phyloP scores from a whole-genome alignment of 1,140 invertebrate genomes.

The Drosophila sechellia region DNA sequence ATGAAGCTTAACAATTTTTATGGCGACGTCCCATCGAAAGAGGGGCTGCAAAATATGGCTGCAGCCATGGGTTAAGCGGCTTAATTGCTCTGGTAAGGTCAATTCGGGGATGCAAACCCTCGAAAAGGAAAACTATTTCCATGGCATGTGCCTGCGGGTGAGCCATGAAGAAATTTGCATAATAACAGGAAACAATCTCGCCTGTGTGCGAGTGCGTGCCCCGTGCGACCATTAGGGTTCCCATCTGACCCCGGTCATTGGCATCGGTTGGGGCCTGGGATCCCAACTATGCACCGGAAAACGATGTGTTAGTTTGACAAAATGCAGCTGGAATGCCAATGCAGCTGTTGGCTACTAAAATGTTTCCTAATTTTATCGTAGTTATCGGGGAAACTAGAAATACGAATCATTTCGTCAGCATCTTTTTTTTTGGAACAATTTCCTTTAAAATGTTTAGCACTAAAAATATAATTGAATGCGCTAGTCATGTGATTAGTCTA shows the following conservation, averaged over 20 bases:
- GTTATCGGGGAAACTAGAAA: too few relatives aligned
- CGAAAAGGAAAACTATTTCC: constrained; percentile 47
- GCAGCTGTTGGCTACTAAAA: too few relatives aligned
- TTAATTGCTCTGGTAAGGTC: constrained; percentile 77
- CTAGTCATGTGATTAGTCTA: too few relatives aligned
- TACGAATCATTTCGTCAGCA: too few relatives aligned
- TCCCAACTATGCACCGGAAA: constrained; percentile 59
- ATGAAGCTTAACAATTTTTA: constrained; percentile 64
- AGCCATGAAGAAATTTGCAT: constrained; percentile 63
- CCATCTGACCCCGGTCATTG: constrained; percentile 22
- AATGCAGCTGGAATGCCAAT: constrained; percentile 52
- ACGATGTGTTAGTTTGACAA: constrained; percentile 75
- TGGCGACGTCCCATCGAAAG: constrained; percentile 14
- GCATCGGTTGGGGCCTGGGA: not conserved
- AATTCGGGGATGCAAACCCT: constrained; percentile 49
- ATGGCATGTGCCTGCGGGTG: constrained; percentile 27
- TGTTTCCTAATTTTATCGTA: not conserved
- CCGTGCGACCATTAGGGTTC: constrained; percentile 38
- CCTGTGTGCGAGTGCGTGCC: constrained; percentile 56
- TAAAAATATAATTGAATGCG: too few relatives aligned
- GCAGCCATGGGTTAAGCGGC: constrained; percentile 63
- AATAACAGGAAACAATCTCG: constrained; percentile 80
- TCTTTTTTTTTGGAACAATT: too few relatives aligned
- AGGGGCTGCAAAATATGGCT: constrained; percentile 13
- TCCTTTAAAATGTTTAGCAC: too few relatives aligned